phyloP scores from a whole-genome alignment of 2,113 vertebrate species.

The Puffinus mauretanicus region DNA sequence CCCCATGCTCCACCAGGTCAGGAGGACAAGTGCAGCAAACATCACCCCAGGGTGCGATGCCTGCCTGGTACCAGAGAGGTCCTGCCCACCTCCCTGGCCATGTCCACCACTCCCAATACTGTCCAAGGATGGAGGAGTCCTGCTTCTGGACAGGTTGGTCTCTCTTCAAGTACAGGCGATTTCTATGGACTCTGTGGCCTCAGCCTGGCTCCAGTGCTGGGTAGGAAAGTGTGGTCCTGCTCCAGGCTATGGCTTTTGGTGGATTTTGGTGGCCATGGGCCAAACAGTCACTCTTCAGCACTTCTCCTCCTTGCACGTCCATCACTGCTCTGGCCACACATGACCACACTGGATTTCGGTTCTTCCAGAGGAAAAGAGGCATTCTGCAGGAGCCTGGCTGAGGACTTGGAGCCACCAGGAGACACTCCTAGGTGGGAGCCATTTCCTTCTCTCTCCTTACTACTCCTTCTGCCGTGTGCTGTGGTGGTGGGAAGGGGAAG shows the following conservation, averaged over 20 bases:
- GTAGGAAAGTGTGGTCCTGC: not conserved
- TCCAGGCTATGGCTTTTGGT: not conserved
- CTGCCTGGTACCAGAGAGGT: not conserved
- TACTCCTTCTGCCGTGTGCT: not conserved
- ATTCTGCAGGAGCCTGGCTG: not conserved
- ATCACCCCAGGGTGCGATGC: not conserved
- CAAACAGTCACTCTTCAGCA: not conserved
- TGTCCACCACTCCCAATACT: not conserved
- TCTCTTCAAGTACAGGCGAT: not conserved
- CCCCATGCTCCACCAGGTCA: accelerated
- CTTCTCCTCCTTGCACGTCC: not conserved
- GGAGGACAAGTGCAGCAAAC: not conserved
- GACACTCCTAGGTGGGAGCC: not conserved
- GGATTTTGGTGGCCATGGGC: not conserved
- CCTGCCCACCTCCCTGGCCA: not conserved
- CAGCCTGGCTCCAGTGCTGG: not conserved
- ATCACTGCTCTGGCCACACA: not conserved
- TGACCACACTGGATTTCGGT: accelerated
- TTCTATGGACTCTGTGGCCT: not conserved
- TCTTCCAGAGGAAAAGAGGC: not conserved
- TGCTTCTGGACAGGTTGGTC: not conserved
- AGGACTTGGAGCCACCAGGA: not conserved
- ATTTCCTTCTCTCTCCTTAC: not conserved
- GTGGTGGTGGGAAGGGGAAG: not conserved
- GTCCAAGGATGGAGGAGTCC: not conserved